These are phyloP conservation scores for Porites lobata DNA, from an alignment of 92 coral and sea anemone species.

Conservation along the genomic window DNA sequence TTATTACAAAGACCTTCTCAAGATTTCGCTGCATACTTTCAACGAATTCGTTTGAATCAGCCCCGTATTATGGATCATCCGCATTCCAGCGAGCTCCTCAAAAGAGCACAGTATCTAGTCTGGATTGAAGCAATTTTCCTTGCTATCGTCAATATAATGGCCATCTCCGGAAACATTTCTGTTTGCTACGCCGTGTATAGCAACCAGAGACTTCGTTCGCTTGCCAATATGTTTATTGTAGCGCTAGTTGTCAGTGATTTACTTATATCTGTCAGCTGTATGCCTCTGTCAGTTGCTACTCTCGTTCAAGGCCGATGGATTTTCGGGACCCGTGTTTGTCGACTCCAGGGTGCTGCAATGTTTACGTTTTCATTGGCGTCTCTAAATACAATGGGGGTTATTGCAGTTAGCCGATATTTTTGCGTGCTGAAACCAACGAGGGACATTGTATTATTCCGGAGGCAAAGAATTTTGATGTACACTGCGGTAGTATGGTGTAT, in stretches of 20 bases:
- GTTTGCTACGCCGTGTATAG: constrained; percentile 13
- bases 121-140: constrained; percentile 14
- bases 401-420: constrained; percentile 48
- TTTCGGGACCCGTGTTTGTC: constrained; percentile 27
- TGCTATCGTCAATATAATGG: not conserved
- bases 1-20: too few species aligned
- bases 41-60: too few species aligned
- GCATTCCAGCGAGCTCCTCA: not conserved
- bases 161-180: not conserved
- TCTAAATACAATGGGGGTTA: constrained; percentile 65
- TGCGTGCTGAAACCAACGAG: not conserved
- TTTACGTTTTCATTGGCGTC: not conserved
- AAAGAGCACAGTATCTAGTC: not conserved
- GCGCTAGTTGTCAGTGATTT: constrained; percentile 73
- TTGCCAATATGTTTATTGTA: constrained; percentile 60
- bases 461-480: not conserved
- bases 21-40: too few species aligned
- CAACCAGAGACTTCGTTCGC: constrained; percentile 59
- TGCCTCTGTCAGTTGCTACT: not conserved
- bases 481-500: not conserved
- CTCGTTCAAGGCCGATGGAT: not conserved
- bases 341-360: constrained; percentile 41
- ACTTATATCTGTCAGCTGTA: constrained; percentile 32
- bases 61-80: not conserved
- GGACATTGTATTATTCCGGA: not conserved